These are phyloP conservation scores for Paratilapia polleni DNA, from an alignment of 2,113 vertebrate genomes.

Conservation along the genomic window DNA sequence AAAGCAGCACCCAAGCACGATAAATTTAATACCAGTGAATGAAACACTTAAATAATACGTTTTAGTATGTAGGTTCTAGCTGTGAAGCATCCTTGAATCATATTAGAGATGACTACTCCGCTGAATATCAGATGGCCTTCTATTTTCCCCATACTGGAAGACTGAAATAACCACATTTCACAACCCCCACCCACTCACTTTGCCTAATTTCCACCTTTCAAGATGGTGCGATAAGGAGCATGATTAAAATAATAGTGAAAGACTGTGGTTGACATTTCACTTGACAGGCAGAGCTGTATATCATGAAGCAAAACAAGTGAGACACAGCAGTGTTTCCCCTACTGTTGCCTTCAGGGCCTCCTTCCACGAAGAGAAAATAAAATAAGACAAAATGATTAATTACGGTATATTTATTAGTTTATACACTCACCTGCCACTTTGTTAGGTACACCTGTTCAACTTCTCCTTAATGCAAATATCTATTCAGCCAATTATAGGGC, in stretches of 20 bases:
- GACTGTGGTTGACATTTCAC: background rate
- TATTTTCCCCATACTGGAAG: slow-evolving; percentile 10
- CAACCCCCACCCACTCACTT: slow-evolving; percentile 31
- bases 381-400: background rate
- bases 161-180: slow-evolving; percentile 46
- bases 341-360: background rate
- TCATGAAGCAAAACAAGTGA: background rate
- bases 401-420: background rate
- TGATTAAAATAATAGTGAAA: slow-evolving; percentile 38
- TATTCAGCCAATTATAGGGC: no score
- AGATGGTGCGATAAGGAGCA: slow-evolving; percentile 12
- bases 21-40: background rate
- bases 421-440: no score
- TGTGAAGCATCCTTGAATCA: slow-evolving; percentile 21
- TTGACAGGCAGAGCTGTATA: background rate
- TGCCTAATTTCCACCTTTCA: slow-evolving; percentile 56
- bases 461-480: no score
- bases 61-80: background rate
- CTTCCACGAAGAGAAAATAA: background rate
- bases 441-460: no score
- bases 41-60: background rate
- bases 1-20: background rate
- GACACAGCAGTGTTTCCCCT: background rate
- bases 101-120: slow-evolving; percentile 1
- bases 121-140: slow-evolving; percentile 12